Evolutionary conservation across 2,113 vertebrate species (phyloP).

Genomic region (Oreochromis spilurus): DNA sequence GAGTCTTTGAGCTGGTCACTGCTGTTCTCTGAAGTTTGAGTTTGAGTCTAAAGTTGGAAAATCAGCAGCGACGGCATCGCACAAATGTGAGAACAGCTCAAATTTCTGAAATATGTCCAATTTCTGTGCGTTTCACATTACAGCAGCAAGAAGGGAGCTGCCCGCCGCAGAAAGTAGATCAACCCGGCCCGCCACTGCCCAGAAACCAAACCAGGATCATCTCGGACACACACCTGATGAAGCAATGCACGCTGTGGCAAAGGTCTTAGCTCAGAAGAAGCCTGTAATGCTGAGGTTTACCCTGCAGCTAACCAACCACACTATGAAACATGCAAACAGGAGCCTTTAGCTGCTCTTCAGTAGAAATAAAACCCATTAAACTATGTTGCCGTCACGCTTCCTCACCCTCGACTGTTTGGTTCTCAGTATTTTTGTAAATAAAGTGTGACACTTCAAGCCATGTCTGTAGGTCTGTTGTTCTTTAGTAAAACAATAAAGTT

Average conservation of each 20-base stretch:
- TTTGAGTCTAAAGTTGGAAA: not conserved
- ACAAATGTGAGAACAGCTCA: not conserved
- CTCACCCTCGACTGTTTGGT: constrained; percentile 68
- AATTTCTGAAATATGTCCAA: constrained; percentile 2
- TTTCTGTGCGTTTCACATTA: constrained; percentile 30
- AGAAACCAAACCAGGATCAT: constrained; percentile 37
- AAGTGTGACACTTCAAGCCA: constrained; percentile 74
- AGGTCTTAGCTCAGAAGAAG: constrained; percentile 46
- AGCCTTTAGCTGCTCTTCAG: constrained; percentile 54
- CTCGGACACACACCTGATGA: constrained; percentile 44
- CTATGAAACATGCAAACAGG: constrained; percentile 14
- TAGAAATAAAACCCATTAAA: constrained; percentile 35
- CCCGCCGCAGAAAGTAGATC: constrained; percentile 92
- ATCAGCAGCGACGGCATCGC: not conserved
- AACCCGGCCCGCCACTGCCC: not conserved
- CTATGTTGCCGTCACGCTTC: constrained; percentile 38
- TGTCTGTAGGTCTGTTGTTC: constrained; percentile 62
- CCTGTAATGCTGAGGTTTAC: constrained; percentile 36
- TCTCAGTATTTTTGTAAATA: constrained; percentile 83
- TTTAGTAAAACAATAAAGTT: constrained; percentile 63
- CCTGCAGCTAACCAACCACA: not conserved
- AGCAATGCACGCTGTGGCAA: constrained; percentile 33
- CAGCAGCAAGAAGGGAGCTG: constrained; percentile 94
- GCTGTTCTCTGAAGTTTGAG: not conserved
- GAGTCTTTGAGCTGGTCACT: not conserved